Evolutionary conservation across 2,113 vertebrate species (phyloP), one percentile per base, ranked within the genome.

Genomic region (Ptychochromis oligacanthus): DNA sequence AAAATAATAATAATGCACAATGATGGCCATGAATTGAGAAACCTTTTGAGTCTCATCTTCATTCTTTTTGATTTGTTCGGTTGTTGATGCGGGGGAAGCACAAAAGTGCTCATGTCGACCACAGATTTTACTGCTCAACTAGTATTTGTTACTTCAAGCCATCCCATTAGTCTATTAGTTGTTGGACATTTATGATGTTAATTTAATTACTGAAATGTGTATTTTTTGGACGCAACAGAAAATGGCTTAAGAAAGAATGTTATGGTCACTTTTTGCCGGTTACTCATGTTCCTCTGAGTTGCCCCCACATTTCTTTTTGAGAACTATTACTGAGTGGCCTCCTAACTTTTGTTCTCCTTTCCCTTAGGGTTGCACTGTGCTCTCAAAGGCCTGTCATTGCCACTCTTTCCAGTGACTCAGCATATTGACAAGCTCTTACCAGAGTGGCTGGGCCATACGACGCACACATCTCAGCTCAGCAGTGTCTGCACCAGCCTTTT

Each of bases 401-500:
- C 15, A 26, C 62, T 78, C 85, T 80, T 77, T 76, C 67, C 77
- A 76, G 79, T 87, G 84, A 89, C 80, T 84, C 89, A 65, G 84
- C 82, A 57, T 86, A 87, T 84, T 77, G 91, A 91, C 57, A 87
- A 82, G 77, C 77, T 85, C 84, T 87, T 85, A 46, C 70, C 72
- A 61, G 55, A 61, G 67, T 3, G 85, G 14, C 79, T 10, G 49
- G 64, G 58, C 54, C 24, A 2, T 8, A 64, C 13, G 2, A 83
- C 59, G 56, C 80, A 67, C 70, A 40, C 18, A 7, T 78, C 81
- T 78, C 83, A 62, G 77, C 60, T 59, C 60, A 75, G 72, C 81
- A 49, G 88, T 56, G 56, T 81, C 77, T 54, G 28, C 56, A 14
- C 70, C 2, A 38, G 76, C 65, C 57, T 80, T 92, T 85, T 76